Evolutionary conservation across 2,888 invertebrate genomes (phyloP), one percentile per base, ranked within the genome.

Genomic region (Sphecodes monilicornis): DNA sequence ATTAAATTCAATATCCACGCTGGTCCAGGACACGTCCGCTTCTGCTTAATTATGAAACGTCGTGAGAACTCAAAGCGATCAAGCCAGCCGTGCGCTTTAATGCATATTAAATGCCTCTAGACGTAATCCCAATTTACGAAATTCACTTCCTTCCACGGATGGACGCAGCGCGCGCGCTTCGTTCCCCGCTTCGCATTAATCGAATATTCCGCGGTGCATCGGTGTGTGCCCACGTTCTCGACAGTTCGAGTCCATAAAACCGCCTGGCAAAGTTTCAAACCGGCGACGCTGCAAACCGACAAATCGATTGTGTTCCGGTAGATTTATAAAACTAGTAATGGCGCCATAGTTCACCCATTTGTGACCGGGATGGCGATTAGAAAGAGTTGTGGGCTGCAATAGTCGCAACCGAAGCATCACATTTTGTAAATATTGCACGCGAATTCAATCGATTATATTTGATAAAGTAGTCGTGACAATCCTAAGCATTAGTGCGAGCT

Each of bases 51-150:
- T 84, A 86, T 87, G 88, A 82, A 86, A 87, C 81, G 82, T 81
- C 80, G 76, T 57, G 83, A 79, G 86, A 86, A 85, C 85, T 86
- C 79, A 68, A 73, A 69, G 83, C 81, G 85, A 87, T 87, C 90
- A 87, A 83, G 79, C 85, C 79, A 83, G 75, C 73, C 84, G 78
- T 54, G 76, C 85, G 82, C 84, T 86, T 88, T 88, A 88, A 88
- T 90, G 90, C 87, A 89, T 89, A 90, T 86, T 89, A 87, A 89
- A 90, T 87, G 88, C 71, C 60, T 77, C 78, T 75, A 77, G 80
- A 74, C 74, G 85, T 86, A 87, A 90, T 84, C 78, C 85, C 69
- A 54, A 90, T 90, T 90, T 90, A 86, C 86, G 82, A 89, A 90
- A 88, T 81, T 88, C 84, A 64, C 85, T 81, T 73, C 77, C 74